Conservation (phyloP, 30 jellyfish, hydroid and myxozoan species). For the Turritopsis dohrnii region DNA sequence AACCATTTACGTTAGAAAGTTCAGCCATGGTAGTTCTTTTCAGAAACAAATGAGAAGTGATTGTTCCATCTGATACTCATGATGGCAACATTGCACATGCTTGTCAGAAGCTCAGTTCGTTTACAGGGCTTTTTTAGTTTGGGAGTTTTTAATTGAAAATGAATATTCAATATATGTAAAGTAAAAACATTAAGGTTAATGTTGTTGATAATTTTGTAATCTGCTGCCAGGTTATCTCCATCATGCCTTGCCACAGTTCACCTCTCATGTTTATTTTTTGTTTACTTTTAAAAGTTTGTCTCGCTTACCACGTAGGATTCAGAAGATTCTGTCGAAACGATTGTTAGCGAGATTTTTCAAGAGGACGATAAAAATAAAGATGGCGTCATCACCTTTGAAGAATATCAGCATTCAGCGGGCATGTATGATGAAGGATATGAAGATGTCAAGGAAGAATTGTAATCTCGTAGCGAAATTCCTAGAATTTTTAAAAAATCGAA, state of each 20-base stretch:
- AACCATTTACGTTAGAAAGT: too few species aligned
- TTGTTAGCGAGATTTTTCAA: constrained; percentile 86
- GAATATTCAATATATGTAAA: too few species aligned
- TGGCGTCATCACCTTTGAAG: constrained; percentile 72
- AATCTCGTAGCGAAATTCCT: background rate
- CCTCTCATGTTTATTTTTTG: background rate
- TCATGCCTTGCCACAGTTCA: too few species aligned
- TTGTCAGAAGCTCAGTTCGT: too few species aligned
- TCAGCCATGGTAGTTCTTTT: background rate
- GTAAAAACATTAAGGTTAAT: too few species aligned
- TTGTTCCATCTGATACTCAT: too few species aligned
- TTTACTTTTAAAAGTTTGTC: too few species aligned
- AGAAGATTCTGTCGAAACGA: constrained; percentile 49
- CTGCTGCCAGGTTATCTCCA: too few species aligned
- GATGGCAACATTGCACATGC: too few species aligned
- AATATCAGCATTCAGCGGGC: constrained; percentile 38
- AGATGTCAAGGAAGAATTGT: constrained; percentile 22
- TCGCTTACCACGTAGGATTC: background rate
- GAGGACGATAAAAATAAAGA: constrained; percentile 88
- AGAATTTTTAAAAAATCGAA: background rate
- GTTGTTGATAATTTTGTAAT: too few species aligned
- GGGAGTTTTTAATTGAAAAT: too few species aligned
- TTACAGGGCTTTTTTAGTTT: too few species aligned
- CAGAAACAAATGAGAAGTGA: background rate
- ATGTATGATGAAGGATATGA: constrained; percentile 16